These are phyloP conservation scores for Stichodactyla mertensii DNA, from an alignment of 64 coral and sea anemone species.

Conservation along the genomic window DNA sequence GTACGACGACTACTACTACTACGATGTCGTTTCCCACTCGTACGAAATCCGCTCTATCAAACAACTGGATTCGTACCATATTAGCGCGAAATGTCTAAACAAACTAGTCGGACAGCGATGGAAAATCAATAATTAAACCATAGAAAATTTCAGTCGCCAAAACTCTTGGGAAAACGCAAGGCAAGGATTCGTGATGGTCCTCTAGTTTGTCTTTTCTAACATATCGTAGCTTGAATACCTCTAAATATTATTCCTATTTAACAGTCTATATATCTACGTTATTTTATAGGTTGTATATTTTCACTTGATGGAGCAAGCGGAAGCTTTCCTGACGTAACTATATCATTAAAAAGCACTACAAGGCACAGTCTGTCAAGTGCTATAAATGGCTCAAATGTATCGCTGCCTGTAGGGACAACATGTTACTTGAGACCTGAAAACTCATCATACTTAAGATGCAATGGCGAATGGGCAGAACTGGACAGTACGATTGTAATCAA, in stretches of 20 bases:
- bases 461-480: not conserved
- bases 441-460: not conserved
- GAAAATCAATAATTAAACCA: too few relatives aligned
- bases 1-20: too few relatives aligned
- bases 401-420: not conserved
- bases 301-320: not conserved
- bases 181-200: too few relatives aligned
- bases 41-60: too few relatives aligned
- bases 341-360: not conserved
- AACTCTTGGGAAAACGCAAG: too few relatives aligned
- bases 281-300: not conserved
- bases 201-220: too few relatives aligned
- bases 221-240: not conserved
- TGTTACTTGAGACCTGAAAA: not conserved
- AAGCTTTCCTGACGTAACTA: not conserved
- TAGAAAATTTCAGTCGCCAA: too few relatives aligned
- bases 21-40: too few relatives aligned
- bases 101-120: too few relatives aligned
- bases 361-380: not conserved
- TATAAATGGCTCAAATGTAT: too few relatives aligned
- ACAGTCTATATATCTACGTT: not conserved
- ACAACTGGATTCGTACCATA: too few relatives aligned
- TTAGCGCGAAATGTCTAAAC: too few relatives aligned
- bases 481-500: not conserved
- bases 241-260: not conserved